Evolutionary conservation across 2,797 vertebrate species (phyloP).

Genomic region (Philypnodon macrostomus): DNA sequence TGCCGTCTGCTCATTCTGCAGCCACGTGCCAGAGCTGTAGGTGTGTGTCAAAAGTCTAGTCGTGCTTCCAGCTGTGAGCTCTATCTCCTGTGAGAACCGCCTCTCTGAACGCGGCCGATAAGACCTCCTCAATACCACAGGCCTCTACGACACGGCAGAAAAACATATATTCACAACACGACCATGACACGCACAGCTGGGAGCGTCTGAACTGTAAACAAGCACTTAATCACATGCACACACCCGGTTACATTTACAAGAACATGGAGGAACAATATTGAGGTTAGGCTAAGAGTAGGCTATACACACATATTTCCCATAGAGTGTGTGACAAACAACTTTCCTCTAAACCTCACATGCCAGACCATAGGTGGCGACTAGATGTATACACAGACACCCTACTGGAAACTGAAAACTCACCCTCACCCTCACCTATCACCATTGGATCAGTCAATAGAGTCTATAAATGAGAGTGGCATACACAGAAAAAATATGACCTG

Average conservation of each 20-base stretch:
- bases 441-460: too few relatives aligned
- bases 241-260: conserved; percentile 20
- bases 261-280: conserved; percentile 18
- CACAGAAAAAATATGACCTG: too few relatives aligned
- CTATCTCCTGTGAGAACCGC: conserved; percentile 61
- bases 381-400: too few relatives aligned
- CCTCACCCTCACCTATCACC: too few relatives aligned
- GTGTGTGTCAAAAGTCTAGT: conserved; percentile 61
- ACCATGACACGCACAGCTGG: conserved; percentile 39
- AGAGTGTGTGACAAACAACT: not conserved
- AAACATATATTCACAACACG: conserved; percentile 25
- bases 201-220: conserved; percentile 26
- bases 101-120: conserved; percentile 71
- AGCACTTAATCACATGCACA: conserved; percentile 15
- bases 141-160: conserved; percentile 34
- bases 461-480: too few relatives aligned
- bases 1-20: conserved; percentile 32
- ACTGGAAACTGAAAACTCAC: too few relatives aligned
- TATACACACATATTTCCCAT: not conserved
- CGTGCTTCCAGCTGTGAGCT: conserved; percentile 54
- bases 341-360: too few relatives aligned
- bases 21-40: conserved; percentile 49
- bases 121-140: conserved; percentile 58
- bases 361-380: too few relatives aligned
- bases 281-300: not conserved